Conservation (phyloP, 2,113 vertebrate species). For the Ailurus styani region DNA sequence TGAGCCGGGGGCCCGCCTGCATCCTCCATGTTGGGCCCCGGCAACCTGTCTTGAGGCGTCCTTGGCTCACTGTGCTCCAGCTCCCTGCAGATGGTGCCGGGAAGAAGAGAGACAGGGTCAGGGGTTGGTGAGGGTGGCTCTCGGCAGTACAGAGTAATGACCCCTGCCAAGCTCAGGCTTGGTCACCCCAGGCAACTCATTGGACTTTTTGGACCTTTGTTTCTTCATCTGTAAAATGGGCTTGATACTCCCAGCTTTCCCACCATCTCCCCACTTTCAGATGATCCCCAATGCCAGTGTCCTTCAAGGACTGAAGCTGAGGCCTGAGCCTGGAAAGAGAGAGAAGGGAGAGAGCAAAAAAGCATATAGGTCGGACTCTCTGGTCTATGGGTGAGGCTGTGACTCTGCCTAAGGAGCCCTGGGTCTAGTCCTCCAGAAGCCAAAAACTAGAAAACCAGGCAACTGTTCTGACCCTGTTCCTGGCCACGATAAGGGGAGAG, state of each 20-base stretch:
- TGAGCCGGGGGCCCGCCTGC: not conserved
- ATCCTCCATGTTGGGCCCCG: slow-evolving; percentile 62
- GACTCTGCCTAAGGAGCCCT: not conserved
- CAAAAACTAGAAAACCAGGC: not conserved
- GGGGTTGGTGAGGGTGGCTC: not conserved
- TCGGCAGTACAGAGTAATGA: not conserved
- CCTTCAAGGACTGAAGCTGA: not conserved
- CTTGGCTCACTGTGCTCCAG: not conserved
- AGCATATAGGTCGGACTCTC: too few relatives aligned
- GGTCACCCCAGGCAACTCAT: not conserved
- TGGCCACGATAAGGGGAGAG: not conserved
- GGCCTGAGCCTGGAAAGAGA: not conserved
- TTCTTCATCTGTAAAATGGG: not conserved
- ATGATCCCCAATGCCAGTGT: not conserved
- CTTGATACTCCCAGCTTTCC: not conserved
- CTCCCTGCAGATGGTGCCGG: not conserved
- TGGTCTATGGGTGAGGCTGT: not conserved
- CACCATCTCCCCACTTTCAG: not conserved
- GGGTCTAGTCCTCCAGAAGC: not conserved
- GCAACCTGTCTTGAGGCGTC: not conserved
- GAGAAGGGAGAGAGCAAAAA: not conserved
- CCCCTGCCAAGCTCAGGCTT: not conserved
- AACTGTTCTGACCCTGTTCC: not conserved
- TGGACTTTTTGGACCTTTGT: not conserved
- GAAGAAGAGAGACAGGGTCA: not conserved